Base-by-base conservation (phyloP, 2,113 vertebrate genomes). In the Percopsis transmontana region DNA sequence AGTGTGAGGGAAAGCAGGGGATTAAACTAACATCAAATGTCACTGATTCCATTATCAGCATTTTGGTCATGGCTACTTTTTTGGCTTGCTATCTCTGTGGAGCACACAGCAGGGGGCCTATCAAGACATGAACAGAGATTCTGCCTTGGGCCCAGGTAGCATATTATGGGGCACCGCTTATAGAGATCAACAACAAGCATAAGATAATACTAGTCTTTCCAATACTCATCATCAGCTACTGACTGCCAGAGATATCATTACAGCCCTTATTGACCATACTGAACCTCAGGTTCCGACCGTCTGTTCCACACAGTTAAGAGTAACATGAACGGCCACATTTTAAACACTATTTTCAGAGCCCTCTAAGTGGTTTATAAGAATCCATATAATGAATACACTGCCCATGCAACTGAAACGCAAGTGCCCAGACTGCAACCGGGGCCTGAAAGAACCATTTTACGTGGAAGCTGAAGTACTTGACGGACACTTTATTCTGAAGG, bases 71-170 rank as follows among this genome's bases (percentile, higher is more conserved):
- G 83, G 85, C 81, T 77, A 79, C 77, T 82, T 87, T 82, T 70
- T 90, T 89, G 89, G 83, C 90, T 89, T 83, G 87, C 92, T 92
- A 93, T 95, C 95, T 94, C 85, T 75, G 87, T 54, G 86, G 90
- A 91, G 88, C 89, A 90, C 93, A 90, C 95, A 96, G 93, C 93
- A 91, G 89, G 94, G 88, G 86, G 93, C 90, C 79, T 93, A 90
- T 94, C 93, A 88, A 88, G 88, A 91, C 86, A 82, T 57, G 80
- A 90, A 92, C 93, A 94, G 92, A 83, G 87, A 92, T 93, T 91
- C 90, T 89, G 94, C 94, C 94, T 87, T 88, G 92, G 93, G 94
- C 94, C 90, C 75, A 89, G 65, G 85, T 91, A 94, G 88, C 88
- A 92, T 91, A 93, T 92, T 80, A 79, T 78, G 62, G 73, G 72